Percentiles rank a stretch among this genome's conserved stretches.
phyloP scores from a whole-genome alignment of 2,797 vertebrate genomes.

The Pseudochirops corinnae region DNA sequence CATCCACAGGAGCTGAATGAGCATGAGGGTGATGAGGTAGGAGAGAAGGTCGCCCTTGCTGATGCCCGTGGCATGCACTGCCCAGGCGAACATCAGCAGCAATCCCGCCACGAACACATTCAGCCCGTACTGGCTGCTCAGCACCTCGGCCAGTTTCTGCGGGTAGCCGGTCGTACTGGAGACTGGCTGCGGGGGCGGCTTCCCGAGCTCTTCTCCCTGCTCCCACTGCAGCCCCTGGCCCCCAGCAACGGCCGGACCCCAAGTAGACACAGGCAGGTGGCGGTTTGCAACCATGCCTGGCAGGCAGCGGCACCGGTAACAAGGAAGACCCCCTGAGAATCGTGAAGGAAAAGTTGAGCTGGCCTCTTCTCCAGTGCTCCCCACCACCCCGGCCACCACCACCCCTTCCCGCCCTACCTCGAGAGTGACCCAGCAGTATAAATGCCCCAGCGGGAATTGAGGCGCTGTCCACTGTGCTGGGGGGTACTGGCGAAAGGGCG shows the following conservation, averaged over 20 bases:
- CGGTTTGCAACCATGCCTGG: background rate
- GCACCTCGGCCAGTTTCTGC: constrained; percentile 93
- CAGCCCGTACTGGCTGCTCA: constrained; percentile 96
- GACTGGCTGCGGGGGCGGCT: background rate
- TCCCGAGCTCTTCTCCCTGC: too few relatives aligned
- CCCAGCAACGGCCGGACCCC: background rate
- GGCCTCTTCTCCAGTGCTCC: background rate
- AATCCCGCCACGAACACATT: constrained; percentile 93
- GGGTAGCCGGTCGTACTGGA: constrained; percentile 84
- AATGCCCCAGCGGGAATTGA: background rate
- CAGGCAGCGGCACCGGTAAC: background rate
- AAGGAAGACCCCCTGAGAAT: background rate
- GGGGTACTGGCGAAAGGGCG: background rate
- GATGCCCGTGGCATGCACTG: constrained; percentile 89
- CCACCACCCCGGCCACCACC: background rate
- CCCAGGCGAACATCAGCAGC: constrained; percentile 93
- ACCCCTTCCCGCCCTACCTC: background rate
- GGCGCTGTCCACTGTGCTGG: background rate
- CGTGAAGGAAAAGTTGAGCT: background rate
- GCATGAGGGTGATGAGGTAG: constrained; percentile 92
- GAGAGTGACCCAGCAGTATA: background rate
- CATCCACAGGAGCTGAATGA: constrained; percentile 97
- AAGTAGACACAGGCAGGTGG: background rate
- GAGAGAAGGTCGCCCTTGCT: constrained; percentile 90
- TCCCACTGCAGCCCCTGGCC: background rate